Evolutionary conservation across 2,797 vertebrate genomes (phyloP).

Genomic region (Pyrocephalus nanus): DNA sequence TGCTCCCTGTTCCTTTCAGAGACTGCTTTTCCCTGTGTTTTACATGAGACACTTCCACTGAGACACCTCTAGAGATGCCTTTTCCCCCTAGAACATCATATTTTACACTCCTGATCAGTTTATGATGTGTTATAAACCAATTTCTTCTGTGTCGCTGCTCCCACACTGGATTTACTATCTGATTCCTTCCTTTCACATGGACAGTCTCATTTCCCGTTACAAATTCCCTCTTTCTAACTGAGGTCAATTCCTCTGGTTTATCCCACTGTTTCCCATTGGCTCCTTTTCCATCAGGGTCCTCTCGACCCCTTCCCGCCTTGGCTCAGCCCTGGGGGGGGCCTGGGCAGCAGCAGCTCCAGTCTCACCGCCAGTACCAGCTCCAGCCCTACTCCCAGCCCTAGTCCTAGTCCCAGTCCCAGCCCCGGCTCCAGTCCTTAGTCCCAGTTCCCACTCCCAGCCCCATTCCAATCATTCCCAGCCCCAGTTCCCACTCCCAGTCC

Average conservation of each 20-base stretch:
- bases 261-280: accelerated
- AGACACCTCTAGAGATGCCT: neutral
- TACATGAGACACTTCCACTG: neutral
- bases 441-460: no score
- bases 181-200: accelerated
- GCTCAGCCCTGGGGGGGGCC: no score
- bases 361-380: no score
- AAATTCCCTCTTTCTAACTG: accelerated
- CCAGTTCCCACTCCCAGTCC: no score
- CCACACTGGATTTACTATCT: neutral
- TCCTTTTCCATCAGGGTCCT: accelerated
- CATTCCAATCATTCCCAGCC: no score
- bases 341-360: no score
- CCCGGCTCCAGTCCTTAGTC: no score
- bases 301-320: no score
- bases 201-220: neutral
- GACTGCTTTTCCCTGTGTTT: neutral
- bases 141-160: neutral
- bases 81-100: accelerated
- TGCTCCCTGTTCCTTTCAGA: neutral
- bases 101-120: neutral
- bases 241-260: neutral
- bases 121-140: neutral
- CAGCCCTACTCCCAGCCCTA: no score
- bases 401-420: no score